Evolutionary conservation across 2,888 invertebrate species (phyloP), one percentile per base, ranked within the genome.

Genomic region (Aradus depressus): DNA sequence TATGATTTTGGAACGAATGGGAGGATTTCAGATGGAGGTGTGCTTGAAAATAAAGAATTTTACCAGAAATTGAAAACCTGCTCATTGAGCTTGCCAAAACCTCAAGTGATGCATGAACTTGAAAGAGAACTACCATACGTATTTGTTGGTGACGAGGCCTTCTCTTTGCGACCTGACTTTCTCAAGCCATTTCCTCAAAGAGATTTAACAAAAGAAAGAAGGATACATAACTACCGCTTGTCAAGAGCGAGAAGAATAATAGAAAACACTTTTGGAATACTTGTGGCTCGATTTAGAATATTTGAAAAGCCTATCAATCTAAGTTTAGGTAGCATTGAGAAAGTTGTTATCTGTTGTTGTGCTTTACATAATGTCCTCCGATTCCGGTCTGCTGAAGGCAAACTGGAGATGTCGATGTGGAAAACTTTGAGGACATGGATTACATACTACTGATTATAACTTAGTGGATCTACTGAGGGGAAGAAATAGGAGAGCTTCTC

Each of bases 241-340:
- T 52, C 52, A 4, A 52, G 52, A 18, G 52, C 52, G 12, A 16
- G 52, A 34, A 47, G 52, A 42, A 19, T 42, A 35, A 19, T 52
- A 16, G 48, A 52, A 22, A 52, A 41, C 26, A 42, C 25, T 5
- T 52, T 52, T 31, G 52, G 52, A 14, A 52, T 49, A 10, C 48
- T 52, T 10, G 28, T 37, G 23, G 37, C 34, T 14, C 8, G 35
- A 6, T 45, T 45, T 14, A 4, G 45, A 18, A 45, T 45, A 23
- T 22, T 52, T 5, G 47, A 52, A n/a, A 48, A 32, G 14, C 47
- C 31, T 41, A 32, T 39, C 42, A 6, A 31, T 35, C 42, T 52
- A 35, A 34, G 34, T 42, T 49, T 48, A 34, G 16, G 16, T 6
- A 52, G 48, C 25, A 41, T 52, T 12, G 44, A 52, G 18, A 48